These are phyloP conservation scores for Vombatus ursinus DNA, from an alignment of 2,113 vertebrate genomes.

Conservation along the genomic window DNA sequence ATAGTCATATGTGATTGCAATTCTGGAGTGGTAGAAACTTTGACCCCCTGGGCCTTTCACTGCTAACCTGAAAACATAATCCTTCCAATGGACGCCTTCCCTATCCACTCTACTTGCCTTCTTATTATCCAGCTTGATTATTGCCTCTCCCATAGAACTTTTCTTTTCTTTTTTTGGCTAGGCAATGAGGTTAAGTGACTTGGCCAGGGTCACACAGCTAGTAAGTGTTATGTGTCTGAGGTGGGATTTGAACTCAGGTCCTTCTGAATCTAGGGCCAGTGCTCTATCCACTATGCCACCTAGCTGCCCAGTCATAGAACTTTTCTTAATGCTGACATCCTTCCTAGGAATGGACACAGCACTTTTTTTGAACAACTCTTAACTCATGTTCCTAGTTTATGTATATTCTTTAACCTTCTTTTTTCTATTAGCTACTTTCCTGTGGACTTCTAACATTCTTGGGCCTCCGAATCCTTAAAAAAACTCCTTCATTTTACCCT, in stretches of 20 bases:
- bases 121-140: neutral
- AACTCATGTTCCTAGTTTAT: neutral
- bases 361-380: neutral
- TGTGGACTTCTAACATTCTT: neutral
- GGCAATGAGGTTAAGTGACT: no score
- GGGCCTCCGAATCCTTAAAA: neutral
- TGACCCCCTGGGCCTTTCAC: constrained; percentile 45
- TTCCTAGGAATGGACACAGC: neutral
- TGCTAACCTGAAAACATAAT: constrained; percentile 68
- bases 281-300: no score
- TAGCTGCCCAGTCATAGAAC: no score
- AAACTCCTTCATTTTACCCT: neutral
- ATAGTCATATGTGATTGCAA: constrained; percentile 61
- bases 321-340: neutral
- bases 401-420: neutral
- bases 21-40: constrained; percentile 52
- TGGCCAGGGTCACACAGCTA: no score
- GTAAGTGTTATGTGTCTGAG: no score
- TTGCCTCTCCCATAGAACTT: neutral
- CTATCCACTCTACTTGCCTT: neutral
- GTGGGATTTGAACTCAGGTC: no score
- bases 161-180: no score
- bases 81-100: neutral
- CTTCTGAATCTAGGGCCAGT: no score
- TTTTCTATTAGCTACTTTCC: neutral